These are phyloP conservation scores for Apotomis turbidana DNA, from an alignment of 2,888 invertebrate species.

Conservation along the genomic window DNA sequence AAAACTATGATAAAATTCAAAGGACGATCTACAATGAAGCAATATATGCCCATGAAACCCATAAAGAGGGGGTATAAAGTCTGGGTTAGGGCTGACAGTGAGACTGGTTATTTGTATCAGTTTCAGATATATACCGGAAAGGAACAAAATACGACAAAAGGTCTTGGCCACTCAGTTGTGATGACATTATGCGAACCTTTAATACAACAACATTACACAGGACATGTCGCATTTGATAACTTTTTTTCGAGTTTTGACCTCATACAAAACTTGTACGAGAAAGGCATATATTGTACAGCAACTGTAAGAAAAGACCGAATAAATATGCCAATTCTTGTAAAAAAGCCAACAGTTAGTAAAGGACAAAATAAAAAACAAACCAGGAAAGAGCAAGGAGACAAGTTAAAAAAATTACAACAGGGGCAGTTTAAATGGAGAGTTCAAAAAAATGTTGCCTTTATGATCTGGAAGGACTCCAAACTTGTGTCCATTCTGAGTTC, in stretches of 20 bases:
- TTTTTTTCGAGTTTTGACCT: constrained; percentile 18
- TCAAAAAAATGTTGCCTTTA: constrained; percentile 26
- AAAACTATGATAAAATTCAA: constrained; percentile 46
- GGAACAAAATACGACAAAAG: constrained; percentile 35
- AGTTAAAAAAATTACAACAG: constrained; percentile 28
- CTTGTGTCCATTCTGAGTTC: constrained; percentile 17
- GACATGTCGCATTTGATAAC: constrained; percentile 27
- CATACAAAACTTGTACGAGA: constrained; percentile 15
- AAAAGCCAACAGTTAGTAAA: constrained; percentile 26
- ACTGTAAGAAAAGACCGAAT: constrained; percentile 18
- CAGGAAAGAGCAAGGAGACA: constrained; percentile 25
- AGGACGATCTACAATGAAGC: constrained; percentile 41
- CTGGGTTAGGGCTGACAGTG: constrained; percentile 41
- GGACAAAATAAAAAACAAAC: constrained; percentile 18
- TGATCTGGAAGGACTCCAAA: constrained; percentile 22
- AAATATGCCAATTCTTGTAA: constrained; percentile 31
- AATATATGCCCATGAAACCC: constrained; percentile 45
- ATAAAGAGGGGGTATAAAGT: constrained; percentile 41
- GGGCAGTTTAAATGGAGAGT: constrained; percentile 28
- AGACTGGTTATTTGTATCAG: constrained; percentile 43
- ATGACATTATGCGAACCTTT: constrained; percentile 39
- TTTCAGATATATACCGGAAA: constrained; percentile 42
- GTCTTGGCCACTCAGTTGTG: constrained; percentile 38
- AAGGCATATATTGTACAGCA: constrained; percentile 26
- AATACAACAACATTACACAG: constrained; percentile 29